A percentile compares a stretch with the other conserved stretches of the same genome.
Evolutionary conservation across 1,140 invertebrate species (phyloP).

Genomic region (Thalassaphorura encarpata): DNA sequence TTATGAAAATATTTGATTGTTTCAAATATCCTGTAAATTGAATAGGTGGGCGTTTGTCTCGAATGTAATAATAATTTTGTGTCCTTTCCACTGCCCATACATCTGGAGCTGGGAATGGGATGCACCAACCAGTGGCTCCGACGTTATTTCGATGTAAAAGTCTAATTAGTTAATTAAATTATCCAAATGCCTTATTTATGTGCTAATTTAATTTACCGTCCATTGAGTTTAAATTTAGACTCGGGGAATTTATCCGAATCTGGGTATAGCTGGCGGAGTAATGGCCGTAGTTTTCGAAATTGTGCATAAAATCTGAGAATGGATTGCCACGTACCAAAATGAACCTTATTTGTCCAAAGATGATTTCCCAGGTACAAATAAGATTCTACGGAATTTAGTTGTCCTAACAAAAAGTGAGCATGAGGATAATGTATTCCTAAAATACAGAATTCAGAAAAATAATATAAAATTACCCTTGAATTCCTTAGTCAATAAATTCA

Average conservation of each 20-base stretch:
- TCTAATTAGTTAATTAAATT: too few relatives aligned
- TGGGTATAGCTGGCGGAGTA: constrained; percentile 56
- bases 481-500: constrained; percentile 58
- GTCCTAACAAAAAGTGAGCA: constrained; percentile 41
- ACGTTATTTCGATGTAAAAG: constrained; percentile 6
- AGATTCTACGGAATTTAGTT: constrained; percentile 63
- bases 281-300: constrained; percentile 46
- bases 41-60: constrained; percentile 56
- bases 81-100: constrained; percentile 48
- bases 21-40: constrained; percentile 54
- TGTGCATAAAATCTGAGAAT: constrained; percentile 60
- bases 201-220: too few relatives aligned
- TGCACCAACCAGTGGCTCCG: constrained; percentile 11
- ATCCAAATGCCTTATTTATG: too few relatives aligned
- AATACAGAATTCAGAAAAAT: neutral
- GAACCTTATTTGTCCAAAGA: constrained; percentile 41
- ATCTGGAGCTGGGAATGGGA: constrained; percentile 44
- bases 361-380: constrained; percentile 45
- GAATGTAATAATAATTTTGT: constrained; percentile 59
- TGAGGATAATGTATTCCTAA: neutral
- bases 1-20: constrained; percentile 38
- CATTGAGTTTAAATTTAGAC: constrained; percentile 36
- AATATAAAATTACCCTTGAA: constrained; percentile 50
- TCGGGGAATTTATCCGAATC: constrained; percentile 47
- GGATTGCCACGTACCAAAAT: constrained; percentile 76